These are phyloP conservation scores for Hemichromis elongatus DNA, from an alignment of 2,113 vertebrate genomes.

Conservation along the genomic window DNA sequence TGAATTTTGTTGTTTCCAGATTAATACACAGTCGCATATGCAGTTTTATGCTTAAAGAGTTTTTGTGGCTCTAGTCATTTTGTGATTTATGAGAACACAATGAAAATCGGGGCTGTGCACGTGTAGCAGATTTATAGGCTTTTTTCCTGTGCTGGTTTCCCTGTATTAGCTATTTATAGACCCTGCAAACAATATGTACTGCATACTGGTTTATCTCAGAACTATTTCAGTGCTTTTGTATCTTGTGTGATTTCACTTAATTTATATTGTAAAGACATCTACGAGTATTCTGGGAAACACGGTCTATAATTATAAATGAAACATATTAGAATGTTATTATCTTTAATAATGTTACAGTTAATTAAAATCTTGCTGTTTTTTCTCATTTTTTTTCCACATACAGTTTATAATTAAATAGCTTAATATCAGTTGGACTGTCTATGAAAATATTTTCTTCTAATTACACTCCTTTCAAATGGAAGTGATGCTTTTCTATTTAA, in stretches of 20 bases:
- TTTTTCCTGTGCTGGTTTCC: not conserved
- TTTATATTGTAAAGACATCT: not conserved
- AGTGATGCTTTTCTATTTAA: not conserved
- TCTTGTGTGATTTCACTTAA: not conserved
- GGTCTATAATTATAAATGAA: not conserved
- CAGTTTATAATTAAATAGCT: not conserved
- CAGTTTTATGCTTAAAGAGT: rapidly evolving
- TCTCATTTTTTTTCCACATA: not conserved
- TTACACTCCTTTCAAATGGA: not conserved
- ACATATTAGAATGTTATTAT: not conserved
- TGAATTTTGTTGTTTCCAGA: not conserved
- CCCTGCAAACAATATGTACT: not conserved
- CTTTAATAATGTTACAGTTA: not conserved
- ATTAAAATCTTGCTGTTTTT: rapidly evolving
- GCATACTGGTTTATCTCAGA: not conserved
- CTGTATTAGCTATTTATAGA: not conserved
- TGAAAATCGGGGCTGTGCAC: rapidly evolving
- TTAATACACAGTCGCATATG: rapidly evolving
- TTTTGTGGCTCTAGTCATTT: not conserved
- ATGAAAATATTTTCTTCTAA: not conserved
- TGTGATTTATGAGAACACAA: not conserved
- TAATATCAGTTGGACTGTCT: rapidly evolving
- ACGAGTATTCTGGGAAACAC: not conserved
- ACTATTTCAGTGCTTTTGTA: not conserved
- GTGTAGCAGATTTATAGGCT: not conserved